Evolutionary conservation across 2,888 invertebrate species (phyloP), one percentile per base, ranked within the genome.

Genomic region (Rhagonycha fulva): DNA sequence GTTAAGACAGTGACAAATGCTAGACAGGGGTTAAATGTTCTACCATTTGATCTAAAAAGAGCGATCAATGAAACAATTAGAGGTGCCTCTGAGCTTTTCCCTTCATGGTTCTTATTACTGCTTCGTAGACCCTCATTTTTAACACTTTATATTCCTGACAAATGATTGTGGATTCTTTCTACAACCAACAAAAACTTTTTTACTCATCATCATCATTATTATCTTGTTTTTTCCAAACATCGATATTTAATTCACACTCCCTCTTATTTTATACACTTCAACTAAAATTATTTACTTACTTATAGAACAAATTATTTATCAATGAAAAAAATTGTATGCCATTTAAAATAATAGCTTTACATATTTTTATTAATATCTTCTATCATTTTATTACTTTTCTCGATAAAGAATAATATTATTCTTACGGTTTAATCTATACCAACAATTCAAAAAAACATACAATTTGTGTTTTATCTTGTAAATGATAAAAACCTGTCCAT

Each of bases 91-190:
- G 78, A 80, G 81, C 80, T 79, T 81, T 89, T 88, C 82, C 82
- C 80, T 87, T 88, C 87, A 71, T 74, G 73, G 74, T 81, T 74
- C 74, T 77, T 76, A 76, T 74, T 75, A 76, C 66, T 69, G 30
- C 84, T 79, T 83, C 75, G 78, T 88, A 82, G 82, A 82, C 84
- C 81, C 84, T 83, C 84, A 85, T 85, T 85, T 86, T 85, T 85
- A 85, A 85, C 88, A 89, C 87, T 88, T 89, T 87, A 89, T 90
- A 85, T 84, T 85, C 85, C 82, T 87, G 87, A 87, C 86, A 87
- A 87, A 87, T 86, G 85, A 85, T 81, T 75, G 80, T 77, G 82
- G 82, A 83, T 82, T 83, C 80, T 76, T 80, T 80, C 80, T 72
- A 78, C 78, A 79, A 79, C 79, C 71, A 74, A 76, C 71, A 77